A percentile compares a stretch with the other conserved stretches of the same genome.
phyloP scores from a whole-genome alignment of 2,888 invertebrate genomes.

The Erannis defoliaria region DNA sequence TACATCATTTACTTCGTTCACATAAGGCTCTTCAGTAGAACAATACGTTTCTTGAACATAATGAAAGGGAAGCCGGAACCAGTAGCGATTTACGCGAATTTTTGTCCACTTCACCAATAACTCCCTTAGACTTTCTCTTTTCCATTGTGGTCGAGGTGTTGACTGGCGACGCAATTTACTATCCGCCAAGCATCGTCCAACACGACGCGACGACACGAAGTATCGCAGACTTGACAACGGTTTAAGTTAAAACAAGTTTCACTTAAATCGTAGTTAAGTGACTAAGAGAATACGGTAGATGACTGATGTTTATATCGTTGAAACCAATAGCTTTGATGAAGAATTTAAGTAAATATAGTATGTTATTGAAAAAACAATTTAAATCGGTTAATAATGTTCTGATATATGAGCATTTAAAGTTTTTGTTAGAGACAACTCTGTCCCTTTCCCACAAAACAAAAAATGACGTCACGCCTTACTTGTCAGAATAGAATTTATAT shows the following conservation, averaged over 20 bases:
- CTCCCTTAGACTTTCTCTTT: slow-evolving; percentile 79
- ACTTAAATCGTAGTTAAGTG: slow-evolving; percentile 52
- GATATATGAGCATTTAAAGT: no score
- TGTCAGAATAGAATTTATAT: no score
- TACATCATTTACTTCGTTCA: slow-evolving; percentile 10
- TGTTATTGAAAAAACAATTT: no score
- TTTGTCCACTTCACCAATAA: slow-evolving; percentile 64
- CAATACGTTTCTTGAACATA: slow-evolving; percentile 24
- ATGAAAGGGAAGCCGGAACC: slow-evolving; percentile 31
- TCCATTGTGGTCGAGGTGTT: slow-evolving; percentile 80
- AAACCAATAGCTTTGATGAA: no score
- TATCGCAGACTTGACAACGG: slow-evolving; percentile 73
- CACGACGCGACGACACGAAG: slow-evolving; percentile 67
- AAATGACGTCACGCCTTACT: no score
- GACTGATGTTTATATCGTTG: no score
- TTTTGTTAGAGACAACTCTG: no score
- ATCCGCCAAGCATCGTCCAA: slow-evolving; percentile 68
- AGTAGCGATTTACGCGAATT: slow-evolving; percentile 56
- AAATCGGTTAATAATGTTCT: no score
- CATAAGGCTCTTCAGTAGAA: slow-evolving; percentile 17
- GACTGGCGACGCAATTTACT: slow-evolving; percentile 73
- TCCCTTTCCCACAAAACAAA: no score
- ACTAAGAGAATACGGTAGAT: slow-evolving; percentile 42
- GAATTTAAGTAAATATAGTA: no score
- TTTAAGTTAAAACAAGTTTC: slow-evolving; percentile 52